These are phyloP conservation scores for Drosophila kuntzei DNA, from an alignment of 2,888 invertebrate species.

Conservation along the genomic window DNA sequence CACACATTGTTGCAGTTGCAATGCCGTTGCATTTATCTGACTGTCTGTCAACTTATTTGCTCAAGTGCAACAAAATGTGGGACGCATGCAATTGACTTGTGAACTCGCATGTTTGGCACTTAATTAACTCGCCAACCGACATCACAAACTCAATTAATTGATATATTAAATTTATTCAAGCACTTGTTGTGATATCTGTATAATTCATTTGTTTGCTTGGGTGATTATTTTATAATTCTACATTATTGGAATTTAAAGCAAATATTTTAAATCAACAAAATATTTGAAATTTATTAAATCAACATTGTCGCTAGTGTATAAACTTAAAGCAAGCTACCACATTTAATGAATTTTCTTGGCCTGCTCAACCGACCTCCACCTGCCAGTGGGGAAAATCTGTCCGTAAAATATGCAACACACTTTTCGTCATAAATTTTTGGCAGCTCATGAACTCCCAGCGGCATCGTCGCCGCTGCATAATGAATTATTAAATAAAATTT, in stretches of 20 bases:
- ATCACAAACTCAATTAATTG: slow-evolving; percentile 39
- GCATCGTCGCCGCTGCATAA: slow-evolving; percentile 22
- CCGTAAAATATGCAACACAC: slow-evolving; percentile 69
- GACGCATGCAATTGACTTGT: slow-evolving; percentile 60
- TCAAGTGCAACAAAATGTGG: slow-evolving; percentile 49
- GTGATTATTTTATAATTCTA: not conserved
- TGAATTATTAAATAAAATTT: slow-evolving; percentile 78
- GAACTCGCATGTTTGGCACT: slow-evolving; percentile 60
- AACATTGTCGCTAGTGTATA: not conserved
- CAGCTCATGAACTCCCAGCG: slow-evolving; percentile 34
- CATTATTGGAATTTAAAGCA: not conserved
- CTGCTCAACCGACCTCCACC: not conserved
- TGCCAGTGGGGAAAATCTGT: slow-evolving; percentile 10
- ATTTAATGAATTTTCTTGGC: slow-evolving; percentile 28
- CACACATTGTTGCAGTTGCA: slow-evolving; percentile 36
- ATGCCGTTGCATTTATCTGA: slow-evolving; percentile 19
- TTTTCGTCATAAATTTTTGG: slow-evolving; percentile 62
- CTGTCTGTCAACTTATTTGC: slow-evolving; percentile 66
- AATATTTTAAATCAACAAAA: not conserved
- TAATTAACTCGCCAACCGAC: slow-evolving; percentile 41
- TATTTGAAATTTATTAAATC: not conserved
- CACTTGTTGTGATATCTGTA: not conserved
- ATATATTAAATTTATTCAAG: slow-evolving; percentile 27
- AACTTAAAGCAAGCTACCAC: slow-evolving; percentile 1
- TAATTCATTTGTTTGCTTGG: not conserved